phyloP scores from a whole-genome alignment of 2,888 invertebrate species.

The Subacronicta megacephala region DNA sequence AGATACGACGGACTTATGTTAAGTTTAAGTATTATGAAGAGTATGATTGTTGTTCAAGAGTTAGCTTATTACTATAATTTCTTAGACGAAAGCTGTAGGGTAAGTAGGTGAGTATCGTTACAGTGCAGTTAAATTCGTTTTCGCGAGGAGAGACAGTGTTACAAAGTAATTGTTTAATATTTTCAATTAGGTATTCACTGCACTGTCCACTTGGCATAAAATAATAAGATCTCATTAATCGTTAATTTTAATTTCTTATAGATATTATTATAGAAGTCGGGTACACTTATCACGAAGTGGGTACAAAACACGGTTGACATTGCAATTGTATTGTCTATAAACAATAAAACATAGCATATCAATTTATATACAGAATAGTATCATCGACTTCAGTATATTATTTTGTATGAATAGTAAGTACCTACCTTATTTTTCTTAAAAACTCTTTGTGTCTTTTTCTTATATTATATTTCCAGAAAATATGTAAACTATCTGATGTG shows the following conservation, averaged over 20 bases:
- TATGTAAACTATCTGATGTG: conserved; percentile 59
- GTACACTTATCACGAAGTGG: conserved; percentile 27
- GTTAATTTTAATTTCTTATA: conserved; percentile 59
- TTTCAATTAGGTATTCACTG: conserved; percentile 42
- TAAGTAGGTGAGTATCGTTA: conserved; percentile 39
- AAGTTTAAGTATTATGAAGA: conserved; percentile 59
- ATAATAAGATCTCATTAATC: conserved; percentile 75
- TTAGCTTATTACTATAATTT: conserved; percentile 44
- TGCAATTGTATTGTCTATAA: conserved; percentile 47
- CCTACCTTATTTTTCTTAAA: conserved; percentile 30
- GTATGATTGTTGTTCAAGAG: conserved; percentile 49
- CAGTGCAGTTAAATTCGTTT: conserved; percentile 52
- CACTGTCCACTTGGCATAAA: conserved; percentile 63
- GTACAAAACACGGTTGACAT: conserved; percentile 34
- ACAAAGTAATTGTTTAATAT: conserved; percentile 33
- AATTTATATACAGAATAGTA: conserved; percentile 46
- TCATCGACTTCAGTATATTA: conserved; percentile 29
- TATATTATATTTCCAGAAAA: conserved; percentile 46
- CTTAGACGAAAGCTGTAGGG: conserved; percentile 35
- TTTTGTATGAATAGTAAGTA: conserved; percentile 26
- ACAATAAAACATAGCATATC: conserved; percentile 53
- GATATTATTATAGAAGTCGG: conserved; percentile 38
- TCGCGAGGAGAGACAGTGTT: conserved; percentile 18
- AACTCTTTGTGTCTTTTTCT: conserved; percentile 21
- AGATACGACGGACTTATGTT: conserved; percentile 44